These are phyloP conservation scores for Phania funesta DNA, from an alignment of 2,888 invertebrate species.

Conservation along the genomic window DNA sequence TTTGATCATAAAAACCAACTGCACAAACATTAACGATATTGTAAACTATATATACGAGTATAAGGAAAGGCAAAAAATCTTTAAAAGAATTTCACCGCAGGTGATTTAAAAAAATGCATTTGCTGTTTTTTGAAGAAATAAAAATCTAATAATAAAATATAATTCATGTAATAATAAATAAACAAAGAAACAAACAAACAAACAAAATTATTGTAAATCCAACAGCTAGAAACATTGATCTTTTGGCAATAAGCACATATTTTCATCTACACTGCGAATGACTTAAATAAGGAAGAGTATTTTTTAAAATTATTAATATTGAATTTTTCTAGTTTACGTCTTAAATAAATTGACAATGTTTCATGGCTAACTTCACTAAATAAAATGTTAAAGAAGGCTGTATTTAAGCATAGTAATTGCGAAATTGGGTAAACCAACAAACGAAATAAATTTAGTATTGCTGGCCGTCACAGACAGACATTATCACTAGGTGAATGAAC, in stretches of 20 bases:
- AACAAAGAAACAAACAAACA: slow-evolving; percentile 38
- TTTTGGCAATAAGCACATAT: background rate
- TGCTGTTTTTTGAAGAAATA: slow-evolving; percentile 27
- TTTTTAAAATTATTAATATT: too few species aligned
- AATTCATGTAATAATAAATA: slow-evolving; percentile 57
- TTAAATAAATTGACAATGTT: too few species aligned
- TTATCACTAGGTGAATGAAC: too few species aligned
- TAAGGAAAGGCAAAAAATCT: slow-evolving; percentile 25
- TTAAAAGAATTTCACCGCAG: slow-evolving; percentile 66
- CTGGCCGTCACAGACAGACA: too few species aligned
- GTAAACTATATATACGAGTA: background rate
- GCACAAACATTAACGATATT: slow-evolving; percentile 17
- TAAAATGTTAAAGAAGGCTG: too few species aligned
- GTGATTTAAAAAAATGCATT: slow-evolving; percentile 47
- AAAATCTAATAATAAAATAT: slow-evolving; percentile 60
- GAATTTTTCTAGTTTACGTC: too few species aligned
- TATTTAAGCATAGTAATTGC: too few species aligned
- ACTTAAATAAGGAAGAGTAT: too few species aligned
- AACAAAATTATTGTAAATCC: slow-evolving; percentile 42
- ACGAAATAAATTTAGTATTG: too few species aligned
- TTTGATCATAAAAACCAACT: slow-evolving; percentile 29
- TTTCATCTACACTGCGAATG: too few species aligned
- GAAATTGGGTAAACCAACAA: too few species aligned
- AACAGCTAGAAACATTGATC: slow-evolving; percentile 5
- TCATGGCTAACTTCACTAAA: too few species aligned